Conservation (phyloP, 2,797 vertebrate species). For the Silurus aristotelis region DNA sequence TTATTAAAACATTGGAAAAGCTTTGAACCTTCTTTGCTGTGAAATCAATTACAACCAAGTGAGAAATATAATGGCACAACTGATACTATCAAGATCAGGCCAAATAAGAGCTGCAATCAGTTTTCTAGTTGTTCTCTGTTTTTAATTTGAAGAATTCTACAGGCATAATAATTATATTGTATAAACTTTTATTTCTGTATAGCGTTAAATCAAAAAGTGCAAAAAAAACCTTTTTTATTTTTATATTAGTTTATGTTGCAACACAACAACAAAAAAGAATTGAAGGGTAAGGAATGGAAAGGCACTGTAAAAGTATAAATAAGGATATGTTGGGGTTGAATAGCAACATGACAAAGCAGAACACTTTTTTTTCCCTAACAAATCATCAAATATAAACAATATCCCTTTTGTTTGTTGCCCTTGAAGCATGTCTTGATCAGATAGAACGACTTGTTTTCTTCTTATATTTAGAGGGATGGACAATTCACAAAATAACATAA, state of each 20-base stretch:
- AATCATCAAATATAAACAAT: not conserved
- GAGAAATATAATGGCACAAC: not conserved
- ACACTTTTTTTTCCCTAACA: not conserved
- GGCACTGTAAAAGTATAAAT: conserved; percentile 10
- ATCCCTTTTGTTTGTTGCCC: not conserved
- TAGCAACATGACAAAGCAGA: not conserved
- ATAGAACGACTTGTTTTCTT: not conserved
- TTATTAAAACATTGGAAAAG: not conserved
- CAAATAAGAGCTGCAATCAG: not conserved
- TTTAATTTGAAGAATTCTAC: not conserved
- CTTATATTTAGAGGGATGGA: not conserved
- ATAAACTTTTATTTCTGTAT: not conserved
- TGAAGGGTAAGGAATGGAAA: not conserved
- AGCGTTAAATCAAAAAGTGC: not conserved
- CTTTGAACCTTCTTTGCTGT: not conserved
- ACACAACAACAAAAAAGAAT: not conserved
- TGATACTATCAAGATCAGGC: not conserved
- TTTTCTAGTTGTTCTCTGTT: not conserved
- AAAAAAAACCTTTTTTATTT: not conserved
- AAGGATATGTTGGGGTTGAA: not conserved
- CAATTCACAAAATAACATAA: not conserved
- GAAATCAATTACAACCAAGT: not conserved
- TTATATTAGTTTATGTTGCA: not conserved
- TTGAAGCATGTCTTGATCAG: not conserved
- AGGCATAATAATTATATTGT: not conserved